phyloP scores from a whole-genome alignment of 2,113 vertebrate genomes.

The Prochilodus magdalenae region DNA sequence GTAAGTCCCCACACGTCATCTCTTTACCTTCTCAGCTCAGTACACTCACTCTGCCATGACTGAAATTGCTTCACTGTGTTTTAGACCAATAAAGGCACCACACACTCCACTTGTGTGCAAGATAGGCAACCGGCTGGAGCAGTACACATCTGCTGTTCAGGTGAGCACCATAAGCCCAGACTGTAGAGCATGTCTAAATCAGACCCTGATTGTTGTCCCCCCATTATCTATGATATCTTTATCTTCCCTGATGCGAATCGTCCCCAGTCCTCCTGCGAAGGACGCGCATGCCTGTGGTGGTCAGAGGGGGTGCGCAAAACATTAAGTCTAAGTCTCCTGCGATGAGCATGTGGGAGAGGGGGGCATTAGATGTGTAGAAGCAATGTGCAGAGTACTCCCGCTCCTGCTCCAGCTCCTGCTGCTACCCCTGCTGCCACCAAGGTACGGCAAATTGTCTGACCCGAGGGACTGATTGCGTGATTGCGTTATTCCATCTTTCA shows the following conservation, averaged over 20 bases:
- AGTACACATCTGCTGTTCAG: slow-evolving; percentile 91
- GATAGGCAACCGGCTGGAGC: slow-evolving; percentile 92
- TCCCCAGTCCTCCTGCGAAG: slow-evolving; percentile 78
- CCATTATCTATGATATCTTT: background rate
- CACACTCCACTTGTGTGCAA: slow-evolving; percentile 89
- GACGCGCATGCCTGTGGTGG: slow-evolving; percentile 84
- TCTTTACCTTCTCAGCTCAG: background rate
- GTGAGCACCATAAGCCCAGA: slow-evolving; percentile 68
- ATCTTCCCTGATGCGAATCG: slow-evolving; percentile 75
- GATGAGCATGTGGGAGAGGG: slow-evolving; percentile 98
- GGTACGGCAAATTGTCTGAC: slow-evolving; percentile 67
- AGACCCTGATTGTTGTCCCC: too few species aligned
- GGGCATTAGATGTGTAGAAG: too few species aligned
- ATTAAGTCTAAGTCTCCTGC: too few species aligned
- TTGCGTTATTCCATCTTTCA: background rate
- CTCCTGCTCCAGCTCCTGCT: slow-evolving; percentile 66
- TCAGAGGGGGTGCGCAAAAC: slow-evolving; percentile 87
- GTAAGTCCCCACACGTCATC: slow-evolving; percentile 69
- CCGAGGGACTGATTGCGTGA: background rate
- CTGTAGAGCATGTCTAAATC: background rate
- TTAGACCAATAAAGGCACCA: slow-evolving; percentile 79
- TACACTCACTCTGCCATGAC: background rate
- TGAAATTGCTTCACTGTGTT: background rate
- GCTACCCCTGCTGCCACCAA: slow-evolving; percentile 82
- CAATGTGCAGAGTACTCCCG: slow-evolving; percentile 81